These are phyloP conservation scores for Lapara coniferarum DNA, from an alignment of 2,888 invertebrate genomes.

Conservation along the genomic window DNA sequence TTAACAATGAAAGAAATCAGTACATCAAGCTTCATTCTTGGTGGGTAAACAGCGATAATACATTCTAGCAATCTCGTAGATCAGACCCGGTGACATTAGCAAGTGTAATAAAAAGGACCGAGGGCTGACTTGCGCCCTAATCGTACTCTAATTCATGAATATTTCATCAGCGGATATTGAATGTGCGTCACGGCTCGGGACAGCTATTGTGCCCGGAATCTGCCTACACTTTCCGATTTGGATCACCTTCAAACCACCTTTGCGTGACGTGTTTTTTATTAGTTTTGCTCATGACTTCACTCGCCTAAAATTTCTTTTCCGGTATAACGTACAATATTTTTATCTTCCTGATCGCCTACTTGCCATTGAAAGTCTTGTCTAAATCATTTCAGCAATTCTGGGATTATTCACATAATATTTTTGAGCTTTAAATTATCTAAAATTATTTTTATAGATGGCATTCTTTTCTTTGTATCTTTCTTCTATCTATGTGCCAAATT, in stretches of 20 bases:
- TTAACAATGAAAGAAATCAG: background rate
- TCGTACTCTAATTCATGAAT: conserved; percentile 56
- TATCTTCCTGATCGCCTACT: too few species aligned
- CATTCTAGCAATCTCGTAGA: conserved; percentile 19
- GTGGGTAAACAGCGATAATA: conserved; percentile 12
- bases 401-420: too few species aligned
- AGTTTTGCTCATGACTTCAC: too few species aligned
- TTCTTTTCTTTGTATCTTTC: too few species aligned
- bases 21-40: too few species aligned
- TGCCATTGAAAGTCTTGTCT: too few species aligned
- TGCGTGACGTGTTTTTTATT: background rate
- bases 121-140: conserved; percentile 50
- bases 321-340: too few species aligned
- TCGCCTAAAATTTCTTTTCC: too few species aligned
- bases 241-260: conserved; percentile 19
- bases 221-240: conserved; percentile 15
- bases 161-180: conserved; percentile 59
- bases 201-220: conserved; percentile 18
- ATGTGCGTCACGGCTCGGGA: conserved; percentile 35
- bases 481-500: too few species aligned
- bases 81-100: conserved; percentile 27
- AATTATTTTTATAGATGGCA: too few species aligned
- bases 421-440: too few species aligned
- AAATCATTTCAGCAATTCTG: too few species aligned
- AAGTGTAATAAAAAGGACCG: conserved; percentile 27